Conservation (phyloP, 2,888 invertebrate genomes). For the Epistrophella euchroma region DNA sequence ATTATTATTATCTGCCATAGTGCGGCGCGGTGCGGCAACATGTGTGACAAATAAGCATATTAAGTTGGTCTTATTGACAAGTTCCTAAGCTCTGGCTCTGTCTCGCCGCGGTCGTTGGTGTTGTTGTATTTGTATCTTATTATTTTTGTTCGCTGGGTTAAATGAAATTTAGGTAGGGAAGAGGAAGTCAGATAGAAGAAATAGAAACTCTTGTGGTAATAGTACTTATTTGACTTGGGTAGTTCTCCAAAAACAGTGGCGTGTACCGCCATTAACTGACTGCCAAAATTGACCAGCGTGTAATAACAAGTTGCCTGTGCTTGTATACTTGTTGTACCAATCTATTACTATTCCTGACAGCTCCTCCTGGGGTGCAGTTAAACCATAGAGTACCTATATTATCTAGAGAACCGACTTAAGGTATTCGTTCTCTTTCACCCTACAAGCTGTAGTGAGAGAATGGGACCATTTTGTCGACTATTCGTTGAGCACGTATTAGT, state of each 20-base stretch:
- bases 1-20: constrained; percentile 32
- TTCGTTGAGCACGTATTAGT: too few relatives aligned
- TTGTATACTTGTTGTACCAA: constrained; percentile 2
- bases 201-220: constrained; percentile 20
- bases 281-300: constrained; percentile 10
- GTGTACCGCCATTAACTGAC: background rate
- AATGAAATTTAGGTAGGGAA: constrained; percentile 20
- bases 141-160: constrained; percentile 32
- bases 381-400: too few relatives aligned
- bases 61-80: constrained; percentile 18
- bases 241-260: constrained; percentile 51
- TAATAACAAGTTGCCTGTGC: constrained; percentile 9
- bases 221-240: constrained; percentile 45
- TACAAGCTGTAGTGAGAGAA: too few relatives aligned
- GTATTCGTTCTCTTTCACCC: too few relatives aligned
- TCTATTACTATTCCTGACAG: constrained; percentile 24
- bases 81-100: constrained; percentile 30
- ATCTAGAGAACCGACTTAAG: too few relatives aligned
- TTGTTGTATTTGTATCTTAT: background rate
- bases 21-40: constrained; percentile 19
- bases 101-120: background rate
- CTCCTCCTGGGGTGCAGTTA: constrained; percentile 18
- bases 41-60: constrained; percentile 62
- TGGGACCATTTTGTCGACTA: too few relatives aligned
- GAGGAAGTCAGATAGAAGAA: constrained; percentile 18